Base-by-base conservation (phyloP, 2,113 vertebrate genomes). In the Perccottus glenii region DNA sequence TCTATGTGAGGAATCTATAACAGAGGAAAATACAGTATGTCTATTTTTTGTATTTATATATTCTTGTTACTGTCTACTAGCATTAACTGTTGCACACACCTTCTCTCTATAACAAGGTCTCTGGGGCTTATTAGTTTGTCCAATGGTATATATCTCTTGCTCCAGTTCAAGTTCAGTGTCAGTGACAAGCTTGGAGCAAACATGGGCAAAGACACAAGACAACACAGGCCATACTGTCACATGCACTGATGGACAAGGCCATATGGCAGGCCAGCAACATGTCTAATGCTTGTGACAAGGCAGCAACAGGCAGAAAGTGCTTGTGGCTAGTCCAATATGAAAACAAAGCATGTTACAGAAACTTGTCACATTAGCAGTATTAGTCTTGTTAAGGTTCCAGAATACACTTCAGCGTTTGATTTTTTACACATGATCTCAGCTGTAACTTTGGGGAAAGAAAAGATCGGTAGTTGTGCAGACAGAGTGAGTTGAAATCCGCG, bases 41-140 rank as follows among this genome's bases (percentile, higher is more conserved):
- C 8, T 40, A 6, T 40, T 1, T 40, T 40, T 40, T 40, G 38
- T 40, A 11, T 46, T 46, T 46, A 12, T 12, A 12, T 46, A 40
- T 6, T 46, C 11, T 12, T 46, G 12, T 46, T 4, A 46, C 44
- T 46, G 12, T 14, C 44, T 2, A 4, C 44, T 1, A 46, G 16
- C 16, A 50, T 27, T 50, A 27, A 42, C 38, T 70, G 58, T 27
- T 67, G 43, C 46, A 47, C 46, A 10, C 19, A n/a, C 66, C 65
- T 52, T 84, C 57, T 53, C 38, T 42, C 65, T 77, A 66, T 82
- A 86, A 80, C 70, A 75, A 84, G 73, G 61, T 70, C 47, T 83
- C 50, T 4, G 75, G 83, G 87, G 72, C 82, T 91, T 81, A 88
- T 92, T 91, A 91, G 85, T 57, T 78, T 58, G 55, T 75, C 58